Base-by-base conservation (phyloP, 2,888 invertebrate genomes). In the Dryomyza anilis region DNA sequence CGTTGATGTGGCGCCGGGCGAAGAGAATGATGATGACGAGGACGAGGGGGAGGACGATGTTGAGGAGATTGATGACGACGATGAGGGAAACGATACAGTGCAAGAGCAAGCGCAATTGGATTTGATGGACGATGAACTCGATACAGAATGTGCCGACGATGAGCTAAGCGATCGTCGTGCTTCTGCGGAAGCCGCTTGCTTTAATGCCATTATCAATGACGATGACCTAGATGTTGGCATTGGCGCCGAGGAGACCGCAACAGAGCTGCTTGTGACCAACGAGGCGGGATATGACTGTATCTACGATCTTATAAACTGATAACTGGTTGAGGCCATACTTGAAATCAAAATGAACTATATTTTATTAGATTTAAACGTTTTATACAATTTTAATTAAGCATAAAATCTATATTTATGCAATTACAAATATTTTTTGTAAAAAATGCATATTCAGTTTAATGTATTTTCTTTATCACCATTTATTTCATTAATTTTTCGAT, bases 41-140 rank as follows among this genome's bases (percentile, higher is more conserved):
- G 23, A 48, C 2, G 55, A 36, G 6, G 21, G 30, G n/a, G 56
- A 46, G 39, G 45, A 27, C 16, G 46, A 55, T n/a, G 25, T 45
- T 3, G 53, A 52, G n/a, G 7, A 12, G 7, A 39, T n/a, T 3
- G n/a, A n/a, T n/a, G 39, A 12, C 8, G 39, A 39, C 3, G 39
- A 39, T 39, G n/a, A n/a, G n/a, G n/a, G n/a, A 71, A 71, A 6
- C 64, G 71, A n/a, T 73, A 72, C 59, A 64, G 67, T 23, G 59
- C 33, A 12, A 50, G 39, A 25, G 63, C 64, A 6, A 70, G 70
- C 29, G 57, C 43, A 30, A 27, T 56, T 36, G 50, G 56, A 21
- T 56, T 61, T 1, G 56, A 50, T 52, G 57, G 48, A 27, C 21
- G 52, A 29, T 58, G 58, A 58, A 10, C 46, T 46, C 2, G 45